These are phyloP conservation scores for Hedya salicella DNA, from an alignment of 2,888 invertebrate species.

Conservation along the genomic window DNA sequence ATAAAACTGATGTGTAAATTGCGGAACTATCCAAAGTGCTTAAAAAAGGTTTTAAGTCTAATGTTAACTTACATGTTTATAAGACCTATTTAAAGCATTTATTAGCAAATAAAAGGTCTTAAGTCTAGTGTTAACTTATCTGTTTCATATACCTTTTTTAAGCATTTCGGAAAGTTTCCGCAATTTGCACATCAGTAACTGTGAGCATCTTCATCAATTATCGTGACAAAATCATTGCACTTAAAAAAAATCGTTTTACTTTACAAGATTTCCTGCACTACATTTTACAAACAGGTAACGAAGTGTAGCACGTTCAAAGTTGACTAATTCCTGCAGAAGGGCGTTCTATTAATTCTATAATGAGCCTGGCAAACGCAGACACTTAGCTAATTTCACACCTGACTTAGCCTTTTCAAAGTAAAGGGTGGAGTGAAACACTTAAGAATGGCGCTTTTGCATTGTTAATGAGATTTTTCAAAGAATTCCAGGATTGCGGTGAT, in stretches of 20 bases:
- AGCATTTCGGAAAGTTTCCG: too few relatives aligned
- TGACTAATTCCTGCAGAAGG: conserved; percentile 49
- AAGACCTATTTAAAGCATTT: too few relatives aligned
- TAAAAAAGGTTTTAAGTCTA: too few relatives aligned
- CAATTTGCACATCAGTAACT: too few relatives aligned
- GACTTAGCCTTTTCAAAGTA: conserved; percentile 56
- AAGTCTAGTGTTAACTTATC: too few relatives aligned
- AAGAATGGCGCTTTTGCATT: conserved; percentile 37
- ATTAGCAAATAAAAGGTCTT: too few relatives aligned
- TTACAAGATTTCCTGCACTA: background rate
- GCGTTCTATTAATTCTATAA: conserved; percentile 57
- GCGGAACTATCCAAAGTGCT: too few relatives aligned
- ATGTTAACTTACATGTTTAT: too few relatives aligned
- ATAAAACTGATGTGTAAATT: too few relatives aligned
- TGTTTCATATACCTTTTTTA: too few relatives aligned
- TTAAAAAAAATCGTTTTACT: background rate
- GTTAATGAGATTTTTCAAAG: conserved; percentile 46
- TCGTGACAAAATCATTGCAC: background rate
- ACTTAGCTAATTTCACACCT: conserved; percentile 70
- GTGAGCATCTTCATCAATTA: too few relatives aligned
- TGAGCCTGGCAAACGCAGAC: conserved; percentile 66
- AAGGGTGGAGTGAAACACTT: conserved; percentile 52
- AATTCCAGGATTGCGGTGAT: conserved; percentile 25
- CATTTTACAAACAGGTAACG: conserved; percentile 47
- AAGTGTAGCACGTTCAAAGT: conserved; percentile 58